Conservation (phyloP, 1,140 invertebrate species). For the Pectinophora gossypiella region DNA sequence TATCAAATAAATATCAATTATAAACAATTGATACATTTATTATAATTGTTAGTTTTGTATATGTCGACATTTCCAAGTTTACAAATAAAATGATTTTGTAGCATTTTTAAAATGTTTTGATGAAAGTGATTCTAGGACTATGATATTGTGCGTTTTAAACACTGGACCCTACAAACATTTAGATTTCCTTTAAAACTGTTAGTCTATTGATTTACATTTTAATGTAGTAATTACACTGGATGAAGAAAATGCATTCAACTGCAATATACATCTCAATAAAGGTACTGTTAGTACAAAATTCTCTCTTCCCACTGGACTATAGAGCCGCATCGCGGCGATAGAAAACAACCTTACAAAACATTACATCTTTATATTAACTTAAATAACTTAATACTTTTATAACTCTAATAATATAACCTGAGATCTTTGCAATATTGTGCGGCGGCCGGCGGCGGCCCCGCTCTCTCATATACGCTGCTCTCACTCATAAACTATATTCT, state of each 20-base stretch:
- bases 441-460: conserved; percentile 17
- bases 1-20: conserved; percentile 73
- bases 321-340: conserved; percentile 48
- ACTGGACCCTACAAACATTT: conserved; percentile 74
- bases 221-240: conserved; percentile 63
- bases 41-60: conserved; percentile 69
- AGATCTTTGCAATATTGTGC: conserved; percentile 65
- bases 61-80: conserved; percentile 66
- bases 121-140: conserved; percentile 73
- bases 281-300: conserved; percentile 58
- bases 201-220: conserved; percentile 64
- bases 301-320: conserved; percentile 50
- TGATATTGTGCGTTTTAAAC: conserved; percentile 72
- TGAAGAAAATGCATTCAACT: conserved; percentile 60
- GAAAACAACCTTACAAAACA: conserved; percentile 71
- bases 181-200: conserved; percentile 69
- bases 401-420: conserved; percentile 73
- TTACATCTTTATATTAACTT: conserved; percentile 72
- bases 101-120: conserved; percentile 46
- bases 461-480: not conserved
- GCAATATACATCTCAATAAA: conserved; percentile 48
- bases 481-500: conserved; percentile 62
- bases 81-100: conserved; percentile 61
- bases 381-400: conserved; percentile 75
- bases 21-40: conserved; percentile 71